Evolutionary conservation across 2,113 vertebrate genomes (phyloP), one percentile per base, ranked within the genome.

Genomic region (Tragelaphus imberbis): DNA sequence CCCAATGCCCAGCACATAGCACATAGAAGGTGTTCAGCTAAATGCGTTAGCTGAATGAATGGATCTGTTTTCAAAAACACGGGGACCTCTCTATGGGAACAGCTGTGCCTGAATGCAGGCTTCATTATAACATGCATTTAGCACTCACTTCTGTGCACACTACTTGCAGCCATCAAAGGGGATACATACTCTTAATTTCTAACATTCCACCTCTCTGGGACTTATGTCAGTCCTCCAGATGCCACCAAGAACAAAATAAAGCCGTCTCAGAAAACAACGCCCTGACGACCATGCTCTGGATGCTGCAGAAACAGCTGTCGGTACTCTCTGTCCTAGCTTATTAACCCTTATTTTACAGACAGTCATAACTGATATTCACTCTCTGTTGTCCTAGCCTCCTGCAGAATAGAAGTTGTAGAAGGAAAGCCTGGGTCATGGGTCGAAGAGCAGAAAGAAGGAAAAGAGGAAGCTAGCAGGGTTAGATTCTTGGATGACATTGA

Each of bases 251-350:
- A 21, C 15, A 47, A 77, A 90, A n/a, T 44, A 4, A 80, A 71
- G 40, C 11, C 28, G 5, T 56, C 47, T 40, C 51, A 49, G 61
- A 75, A 55, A 75, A 17, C 16, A 3, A 0, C 0, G 3, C 21
- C 0, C 17, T 0, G n/a, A 3, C 1, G 9, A 21, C 2, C 19
- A 9, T 0, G 19, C 13, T 84, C 77, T 33, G 33, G 14, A 63
- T 3, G 1, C 59, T 17, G 47, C 6, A 40, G 56, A 81, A 5
- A 2, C 30, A 2, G 7, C 8, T 0, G 10, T 23, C 19, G 4
- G 11, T 5, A 4, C 12, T 47, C 51, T 47, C n/a, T 3, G 17
- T 19, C 33, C n/a, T 15, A 8, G 58, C 23, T 17, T 33, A 21
- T 36, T 15, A n/a, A 11, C 51, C 19, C 40, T 16, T 12, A 56